A percentile compares a stretch with the other conserved stretches of the same genome.
Evolutionary conservation across 2,888 invertebrate genomes (phyloP).

Genomic region (Heliconius ethilla): DNA sequence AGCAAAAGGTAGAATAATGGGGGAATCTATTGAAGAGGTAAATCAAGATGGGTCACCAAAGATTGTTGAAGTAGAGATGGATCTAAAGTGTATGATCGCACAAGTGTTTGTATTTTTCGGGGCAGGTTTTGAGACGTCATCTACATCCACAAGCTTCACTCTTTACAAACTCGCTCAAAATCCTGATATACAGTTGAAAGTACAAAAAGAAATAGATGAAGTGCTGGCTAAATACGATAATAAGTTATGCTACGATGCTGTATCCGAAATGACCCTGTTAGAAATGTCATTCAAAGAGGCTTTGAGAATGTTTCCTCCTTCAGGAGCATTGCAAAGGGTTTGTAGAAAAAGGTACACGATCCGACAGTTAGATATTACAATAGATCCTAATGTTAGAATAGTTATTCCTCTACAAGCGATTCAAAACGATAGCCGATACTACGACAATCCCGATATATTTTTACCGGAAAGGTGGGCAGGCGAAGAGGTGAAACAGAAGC

Average conservation of each 20-base stretch:
- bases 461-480: slow-evolving; percentile 58
- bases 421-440: slow-evolving; percentile 65
- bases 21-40: slow-evolving; percentile 62
- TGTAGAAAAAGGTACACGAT: slow-evolving; percentile 56
- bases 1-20: slow-evolving; percentile 58
- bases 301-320: slow-evolving; percentile 61
- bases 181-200: slow-evolving; percentile 61
- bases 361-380: slow-evolving; percentile 53
- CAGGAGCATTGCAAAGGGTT: slow-evolving; percentile 58
- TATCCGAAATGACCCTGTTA: slow-evolving; percentile 59
- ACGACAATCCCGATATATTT: slow-evolving; percentile 58
- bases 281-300: slow-evolving; percentile 62
- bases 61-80: slow-evolving; percentile 59
- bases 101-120: slow-evolving; percentile 67
- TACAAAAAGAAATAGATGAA: slow-evolving; percentile 65
- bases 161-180: slow-evolving; percentile 44
- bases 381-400: slow-evolving; percentile 63
- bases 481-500: slow-evolving; percentile 42
- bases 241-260: slow-evolving; percentile 62
- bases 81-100: slow-evolving; percentile 55
- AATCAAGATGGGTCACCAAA: slow-evolving; percentile 56
- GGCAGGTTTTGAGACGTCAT: slow-evolving; percentile 77
- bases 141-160: slow-evolving; percentile 53
- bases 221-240: slow-evolving; percentile 58
- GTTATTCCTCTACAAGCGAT: slow-evolving; percentile 62